These are phyloP conservation scores for Otus sunia DNA, from an alignment of 2,113 vertebrate species.

Conservation along the genomic window DNA sequence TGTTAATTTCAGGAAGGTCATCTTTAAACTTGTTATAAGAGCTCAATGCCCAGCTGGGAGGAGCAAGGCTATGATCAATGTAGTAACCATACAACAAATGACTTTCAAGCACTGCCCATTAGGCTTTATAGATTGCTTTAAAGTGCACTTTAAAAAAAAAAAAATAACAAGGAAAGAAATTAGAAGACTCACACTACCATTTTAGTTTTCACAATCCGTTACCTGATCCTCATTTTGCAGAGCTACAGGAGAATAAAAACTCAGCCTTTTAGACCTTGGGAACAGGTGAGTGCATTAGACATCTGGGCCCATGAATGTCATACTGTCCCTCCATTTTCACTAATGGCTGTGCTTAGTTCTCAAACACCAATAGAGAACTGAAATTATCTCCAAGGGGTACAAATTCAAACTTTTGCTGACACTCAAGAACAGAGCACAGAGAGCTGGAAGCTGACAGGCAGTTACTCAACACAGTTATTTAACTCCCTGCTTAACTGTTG, in stretches of 20 bases:
- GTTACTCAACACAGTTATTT: not conserved
- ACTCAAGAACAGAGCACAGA: not conserved
- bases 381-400: not conserved
- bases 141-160: not conserved
- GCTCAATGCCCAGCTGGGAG: not conserved
- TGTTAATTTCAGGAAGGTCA: not conserved
- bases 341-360: not conserved
- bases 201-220: not conserved
- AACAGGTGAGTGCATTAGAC: not conserved
- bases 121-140: slow-evolving; percentile 19
- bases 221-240: not conserved
- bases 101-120: not conserved
- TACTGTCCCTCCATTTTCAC: not conserved
- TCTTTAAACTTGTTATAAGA: not conserved
- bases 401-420: not conserved
- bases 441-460: not conserved
- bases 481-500: not conserved
- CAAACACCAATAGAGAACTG: not conserved
- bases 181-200: not conserved
- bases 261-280: not conserved
- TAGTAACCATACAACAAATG: not conserved
- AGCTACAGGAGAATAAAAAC: not conserved
- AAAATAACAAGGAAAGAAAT: not conserved
- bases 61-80: not conserved
- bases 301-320: not conserved